Percentiles rank a stretch among this genome's conserved stretches.
Conservation (phyloP, 2,797 vertebrate genomes). For the Lindbergichthys nudifrons region DNA sequence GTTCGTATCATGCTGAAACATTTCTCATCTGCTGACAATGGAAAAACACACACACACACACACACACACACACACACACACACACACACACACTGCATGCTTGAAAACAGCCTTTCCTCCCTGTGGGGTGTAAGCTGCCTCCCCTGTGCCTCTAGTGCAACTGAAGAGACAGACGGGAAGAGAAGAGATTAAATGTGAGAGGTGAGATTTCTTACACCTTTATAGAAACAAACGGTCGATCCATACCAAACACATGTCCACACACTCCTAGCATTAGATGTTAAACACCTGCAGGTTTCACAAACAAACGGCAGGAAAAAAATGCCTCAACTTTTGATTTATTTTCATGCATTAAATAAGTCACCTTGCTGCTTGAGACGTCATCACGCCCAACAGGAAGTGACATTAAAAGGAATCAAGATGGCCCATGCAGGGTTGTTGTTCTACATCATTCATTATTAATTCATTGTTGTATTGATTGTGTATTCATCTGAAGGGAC, state of each 20-base stretch:
- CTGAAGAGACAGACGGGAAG: constrained; percentile 39
- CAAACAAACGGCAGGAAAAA: neutral
- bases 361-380: constrained; percentile 36
- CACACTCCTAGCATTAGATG: constrained; percentile 25
- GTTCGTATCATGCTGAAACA: constrained; percentile 45
- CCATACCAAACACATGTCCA: constrained; percentile 33
- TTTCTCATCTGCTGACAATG: constrained; percentile 43
- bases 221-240: constrained; percentile 68
- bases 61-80: constrained; percentile 12
- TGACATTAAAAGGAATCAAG: constrained; percentile 66
- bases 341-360: constrained; percentile 14
- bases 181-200: constrained; percentile 42
- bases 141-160: constrained; percentile 50
- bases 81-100: constrained; percentile 19
- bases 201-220: constrained; percentile 68
- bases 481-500: constrained; percentile 75
- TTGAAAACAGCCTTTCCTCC: constrained; percentile 45
- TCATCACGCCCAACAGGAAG: constrained; percentile 55
- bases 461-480: constrained; percentile 85
- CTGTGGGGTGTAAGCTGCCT: constrained; percentile 50
- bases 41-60: constrained; percentile 4
- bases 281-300: constrained; percentile 34
- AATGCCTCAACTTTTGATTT: fast-evolving
- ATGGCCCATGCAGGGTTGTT: constrained; percentile 69
- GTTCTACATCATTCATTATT: constrained; percentile 86